Base-by-base conservation (phyloP, 2,113 vertebrate genomes). In the Colistium nudipinnis region DNA sequence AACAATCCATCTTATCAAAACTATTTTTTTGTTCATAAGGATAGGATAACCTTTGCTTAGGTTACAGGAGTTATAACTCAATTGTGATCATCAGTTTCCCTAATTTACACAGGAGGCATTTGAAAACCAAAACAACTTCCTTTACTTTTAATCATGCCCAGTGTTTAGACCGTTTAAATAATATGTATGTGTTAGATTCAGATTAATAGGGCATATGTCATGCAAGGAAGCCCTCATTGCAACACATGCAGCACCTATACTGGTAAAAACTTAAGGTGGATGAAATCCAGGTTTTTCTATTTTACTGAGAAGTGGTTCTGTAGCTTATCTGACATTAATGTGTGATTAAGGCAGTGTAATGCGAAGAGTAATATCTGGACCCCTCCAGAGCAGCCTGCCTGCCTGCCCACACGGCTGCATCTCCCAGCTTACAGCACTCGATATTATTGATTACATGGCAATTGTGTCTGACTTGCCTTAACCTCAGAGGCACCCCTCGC, bases 401-500 rank as follows among this genome's bases (percentile, higher is more conserved):
- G 56, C 44, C 68, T 69, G 54, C 78, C 70, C 69, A 70, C 61
- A 70, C 24, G 49, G 69, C 63, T 64, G 39, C 48, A 80, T 73
- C 78, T 67, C 60, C 56, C 19, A 38, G 66, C 62, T 84, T 65
- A 75, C 73, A 70, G 55, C 61, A 83, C 82, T 86, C 74, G 0
- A 91, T 89, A 83, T 79, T 89, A 93, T 88, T 85, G 90, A 93
- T 91, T 87, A 81, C 61, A 82, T 75, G 24, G 74, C 74, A 85
- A 90, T 88, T 89, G 80, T 88, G 71, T 91, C 88, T 89, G 88
- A 88, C 87, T 90, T 67, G 84, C 79, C 77, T 89, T 85, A 74
- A 90, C 80, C 86, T 89, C 74, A 76, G 48, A 78, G 68, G 74
- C 52, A 62, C 66, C 30, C 24, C 65, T 66, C 77, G 76, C 70